Evolutionary conservation across 2,113 vertebrate genomes (phyloP).

Genomic region (Zapus hudsonius): DNA sequence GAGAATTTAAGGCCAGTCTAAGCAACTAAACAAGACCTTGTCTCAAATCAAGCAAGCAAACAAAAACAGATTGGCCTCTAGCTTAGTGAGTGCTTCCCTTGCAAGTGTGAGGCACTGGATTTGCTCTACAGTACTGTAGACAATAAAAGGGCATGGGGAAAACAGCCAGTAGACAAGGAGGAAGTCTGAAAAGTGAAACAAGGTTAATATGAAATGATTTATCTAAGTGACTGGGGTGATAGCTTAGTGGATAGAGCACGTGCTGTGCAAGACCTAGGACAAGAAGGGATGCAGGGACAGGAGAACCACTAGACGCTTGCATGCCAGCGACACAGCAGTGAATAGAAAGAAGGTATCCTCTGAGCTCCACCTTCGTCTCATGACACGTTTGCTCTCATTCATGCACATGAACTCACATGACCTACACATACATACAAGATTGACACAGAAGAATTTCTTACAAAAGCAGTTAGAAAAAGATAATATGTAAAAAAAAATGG

Average conservation of each 20-base stretch:
- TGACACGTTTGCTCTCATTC: too few species aligned
- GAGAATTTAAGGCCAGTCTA: neutral
- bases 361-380: too few species aligned
- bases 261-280: too few species aligned
- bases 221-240: too few species aligned
- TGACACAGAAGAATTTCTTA: slow-evolving; percentile 39
- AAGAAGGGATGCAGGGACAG: too few species aligned
- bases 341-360: too few species aligned
- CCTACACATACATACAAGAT: neutral
- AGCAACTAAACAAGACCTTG: neutral
- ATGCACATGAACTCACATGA: too few species aligned
- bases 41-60: neutral
- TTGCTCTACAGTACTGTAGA: neutral
- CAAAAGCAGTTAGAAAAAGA: slow-evolving; percentile 8
- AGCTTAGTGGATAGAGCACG: too few species aligned
- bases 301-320: too few species aligned
- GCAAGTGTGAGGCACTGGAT: neutral
- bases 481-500: slow-evolving; percentile 35
- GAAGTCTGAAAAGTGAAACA: slow-evolving; percentile 40
- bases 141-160: too few species aligned
- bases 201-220: slow-evolving; percentile 21
- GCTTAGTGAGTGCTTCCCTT: neutral
- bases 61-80: neutral
- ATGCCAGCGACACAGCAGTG: too few species aligned
- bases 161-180: neutral